phyloP scores from a whole-genome alignment of 2,113 vertebrate species.

The Cisticola juncidis region DNA sequence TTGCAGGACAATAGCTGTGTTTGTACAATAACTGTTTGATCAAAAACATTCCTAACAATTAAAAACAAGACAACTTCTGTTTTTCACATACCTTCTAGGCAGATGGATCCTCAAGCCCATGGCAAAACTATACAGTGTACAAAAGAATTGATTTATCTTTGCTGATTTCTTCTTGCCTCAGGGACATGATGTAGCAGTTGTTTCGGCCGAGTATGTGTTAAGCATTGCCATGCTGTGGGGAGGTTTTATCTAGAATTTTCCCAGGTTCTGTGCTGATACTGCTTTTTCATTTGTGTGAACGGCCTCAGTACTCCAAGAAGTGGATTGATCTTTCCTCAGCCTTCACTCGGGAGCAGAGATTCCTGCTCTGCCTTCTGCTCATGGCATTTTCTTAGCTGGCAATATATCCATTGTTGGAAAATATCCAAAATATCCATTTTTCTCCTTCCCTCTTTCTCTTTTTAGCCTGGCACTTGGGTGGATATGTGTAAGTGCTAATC shows the following conservation, averaged over 20 bases:
- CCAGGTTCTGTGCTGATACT: background rate
- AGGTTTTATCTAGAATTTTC: conserved; percentile 1
- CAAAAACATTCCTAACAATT: background rate
- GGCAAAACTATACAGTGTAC: background rate
- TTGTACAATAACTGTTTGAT: background rate
- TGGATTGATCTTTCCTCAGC: background rate
- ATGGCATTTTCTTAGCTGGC: background rate
- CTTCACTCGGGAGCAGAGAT: background rate
- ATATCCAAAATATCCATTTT: background rate
- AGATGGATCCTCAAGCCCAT: background rate
- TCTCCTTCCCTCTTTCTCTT: background rate
- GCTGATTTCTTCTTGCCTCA: background rate
- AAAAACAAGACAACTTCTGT: background rate
- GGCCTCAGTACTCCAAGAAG: background rate
- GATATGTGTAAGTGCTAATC: background rate
- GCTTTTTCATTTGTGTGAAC: background rate
- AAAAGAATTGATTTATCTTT: conserved; percentile 18
- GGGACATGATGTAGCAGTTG: background rate
- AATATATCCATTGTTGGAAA: background rate
- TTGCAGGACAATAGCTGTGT: background rate
- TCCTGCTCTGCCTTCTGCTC: background rate
- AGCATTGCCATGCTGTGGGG: too few species aligned
- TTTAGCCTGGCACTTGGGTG: background rate
- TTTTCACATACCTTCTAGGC: background rate
- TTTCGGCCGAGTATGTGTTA: too few species aligned